Percentiles rank a stretch among this genome's conserved stretches.
Conservation (phyloP, 2,888 invertebrate species). For the Conistra vaccinii region DNA sequence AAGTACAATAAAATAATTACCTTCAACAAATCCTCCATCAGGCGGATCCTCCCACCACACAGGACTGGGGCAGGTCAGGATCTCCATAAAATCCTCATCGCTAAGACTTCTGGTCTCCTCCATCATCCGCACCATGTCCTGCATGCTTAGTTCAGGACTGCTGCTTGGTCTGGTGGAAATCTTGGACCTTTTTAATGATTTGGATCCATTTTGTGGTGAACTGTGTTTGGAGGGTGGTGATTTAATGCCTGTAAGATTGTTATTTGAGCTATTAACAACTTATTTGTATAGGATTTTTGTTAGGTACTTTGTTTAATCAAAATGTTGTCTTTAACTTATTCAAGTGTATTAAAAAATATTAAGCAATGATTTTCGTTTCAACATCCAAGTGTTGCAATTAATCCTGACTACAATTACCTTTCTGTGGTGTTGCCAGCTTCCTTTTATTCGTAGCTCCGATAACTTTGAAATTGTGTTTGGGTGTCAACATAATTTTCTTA, state of each 20-base stretch:
- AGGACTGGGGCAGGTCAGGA: slow-evolving; percentile 85
- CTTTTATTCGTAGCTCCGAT: slow-evolving; percentile 78
- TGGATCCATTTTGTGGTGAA: not conserved
- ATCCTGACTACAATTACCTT: slow-evolving; percentile 64
- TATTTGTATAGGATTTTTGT: not conserved
- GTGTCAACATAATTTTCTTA: slow-evolving; percentile 76
- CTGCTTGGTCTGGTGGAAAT: not conserved
- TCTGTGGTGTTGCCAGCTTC: slow-evolving; percentile 75
- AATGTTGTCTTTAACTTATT: not conserved
- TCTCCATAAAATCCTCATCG: slow-evolving; percentile 85
- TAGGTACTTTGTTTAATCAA: not conserved
- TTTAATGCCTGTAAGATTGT: slow-evolving; percentile 41
- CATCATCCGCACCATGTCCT: slow-evolving; percentile 75
- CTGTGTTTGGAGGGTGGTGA: slow-evolving; percentile 14
- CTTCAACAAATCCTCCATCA: slow-evolving; percentile 73
- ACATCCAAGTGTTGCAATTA: slow-evolving; percentile 7
- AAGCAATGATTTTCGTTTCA: slow-evolving; percentile 2
- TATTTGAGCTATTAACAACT: not conserved
- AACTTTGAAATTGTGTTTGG: slow-evolving; percentile 75
- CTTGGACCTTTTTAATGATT: slow-evolving; percentile 1
- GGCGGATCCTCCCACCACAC: slow-evolving; percentile 88
- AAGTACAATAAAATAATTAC: slow-evolving; percentile 61
- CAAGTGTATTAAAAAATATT: not conserved
- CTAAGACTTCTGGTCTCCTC: slow-evolving; percentile 76
- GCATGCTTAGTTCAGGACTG: slow-evolving; percentile 69